Conservation (phyloP, 2,113 vertebrate species). For the Promerops cafer region DNA sequence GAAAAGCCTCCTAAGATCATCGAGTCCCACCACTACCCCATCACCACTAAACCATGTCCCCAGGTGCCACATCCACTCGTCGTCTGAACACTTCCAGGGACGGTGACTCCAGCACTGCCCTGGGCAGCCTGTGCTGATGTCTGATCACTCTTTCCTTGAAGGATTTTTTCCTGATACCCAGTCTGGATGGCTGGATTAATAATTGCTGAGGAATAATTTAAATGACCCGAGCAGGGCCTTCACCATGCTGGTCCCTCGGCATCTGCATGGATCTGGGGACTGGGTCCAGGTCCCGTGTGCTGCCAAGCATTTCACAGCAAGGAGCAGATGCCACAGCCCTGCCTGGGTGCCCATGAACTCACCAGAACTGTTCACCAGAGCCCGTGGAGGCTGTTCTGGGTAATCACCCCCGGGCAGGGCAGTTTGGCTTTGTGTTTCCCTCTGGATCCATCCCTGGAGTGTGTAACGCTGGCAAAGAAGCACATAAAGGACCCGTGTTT, state of each 20-base stretch:
- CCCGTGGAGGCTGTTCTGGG: not conserved
- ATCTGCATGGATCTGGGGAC: rapidly evolving
- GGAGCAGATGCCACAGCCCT: not conserved
- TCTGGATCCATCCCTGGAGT: not conserved
- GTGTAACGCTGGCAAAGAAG: not conserved
- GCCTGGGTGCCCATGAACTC: not conserved
- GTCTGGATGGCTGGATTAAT: not conserved
- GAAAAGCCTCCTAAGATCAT: not conserved
- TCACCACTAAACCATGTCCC: no score
- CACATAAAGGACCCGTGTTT: not conserved
- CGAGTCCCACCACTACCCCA: not conserved
- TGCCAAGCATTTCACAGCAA: not conserved
- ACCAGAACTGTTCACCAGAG: not conserved
- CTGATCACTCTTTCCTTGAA: not conserved
- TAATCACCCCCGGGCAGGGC: rapidly evolving
- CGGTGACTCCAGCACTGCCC: not conserved
- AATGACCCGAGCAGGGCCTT: not conserved
- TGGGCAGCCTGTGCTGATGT: not conserved
- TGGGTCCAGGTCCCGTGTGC: rapidly evolving
- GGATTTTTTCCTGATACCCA: not conserved
- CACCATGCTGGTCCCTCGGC: rapidly evolving
- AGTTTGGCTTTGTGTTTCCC: not conserved
- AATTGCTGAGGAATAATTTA: not conserved
- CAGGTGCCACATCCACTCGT: not conserved
- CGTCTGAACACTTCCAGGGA: not conserved